Conservation (phyloP, 2,888 invertebrate genomes). For the Phengaris arion region DNA sequence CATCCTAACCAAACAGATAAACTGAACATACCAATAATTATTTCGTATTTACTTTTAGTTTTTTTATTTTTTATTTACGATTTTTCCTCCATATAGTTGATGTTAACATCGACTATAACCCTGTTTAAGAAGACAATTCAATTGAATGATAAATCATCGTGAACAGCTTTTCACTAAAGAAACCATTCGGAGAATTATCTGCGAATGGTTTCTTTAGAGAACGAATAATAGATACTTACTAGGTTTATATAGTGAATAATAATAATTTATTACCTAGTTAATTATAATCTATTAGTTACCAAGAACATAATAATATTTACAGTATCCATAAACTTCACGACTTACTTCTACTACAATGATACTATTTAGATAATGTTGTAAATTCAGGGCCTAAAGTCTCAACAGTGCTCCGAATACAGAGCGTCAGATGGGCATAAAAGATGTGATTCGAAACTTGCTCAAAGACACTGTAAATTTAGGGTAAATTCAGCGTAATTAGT, state of each 20-base stretch:
- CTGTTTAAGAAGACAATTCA: no score
- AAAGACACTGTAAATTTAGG: constrained; percentile 14
- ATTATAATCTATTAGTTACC: not conserved
- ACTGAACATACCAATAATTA: no score
- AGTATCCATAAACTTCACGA: not conserved
- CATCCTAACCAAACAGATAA: no score
- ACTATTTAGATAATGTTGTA: not conserved
- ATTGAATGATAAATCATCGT: no score
- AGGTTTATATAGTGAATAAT: not conserved
- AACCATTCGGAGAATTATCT: no score
- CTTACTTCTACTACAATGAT: not conserved
- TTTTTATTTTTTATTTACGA: no score
- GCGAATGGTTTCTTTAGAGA: not conserved
- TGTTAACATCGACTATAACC: no score
- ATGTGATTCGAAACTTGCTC: constrained; percentile 16
- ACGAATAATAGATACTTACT: not conserved
- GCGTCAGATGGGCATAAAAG: constrained; percentile 11
- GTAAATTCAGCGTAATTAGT: constrained; percentile 20
- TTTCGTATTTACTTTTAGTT: no score
- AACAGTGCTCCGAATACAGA: not conserved
- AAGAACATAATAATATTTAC: not conserved
- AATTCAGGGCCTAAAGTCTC: constrained; percentile 2
- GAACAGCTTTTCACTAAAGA: no score
- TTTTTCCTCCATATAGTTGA: no score
- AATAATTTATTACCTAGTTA: not conserved